Conservation (phyloP, 2,888 invertebrate species). For the Chrysolina americana region DNA sequence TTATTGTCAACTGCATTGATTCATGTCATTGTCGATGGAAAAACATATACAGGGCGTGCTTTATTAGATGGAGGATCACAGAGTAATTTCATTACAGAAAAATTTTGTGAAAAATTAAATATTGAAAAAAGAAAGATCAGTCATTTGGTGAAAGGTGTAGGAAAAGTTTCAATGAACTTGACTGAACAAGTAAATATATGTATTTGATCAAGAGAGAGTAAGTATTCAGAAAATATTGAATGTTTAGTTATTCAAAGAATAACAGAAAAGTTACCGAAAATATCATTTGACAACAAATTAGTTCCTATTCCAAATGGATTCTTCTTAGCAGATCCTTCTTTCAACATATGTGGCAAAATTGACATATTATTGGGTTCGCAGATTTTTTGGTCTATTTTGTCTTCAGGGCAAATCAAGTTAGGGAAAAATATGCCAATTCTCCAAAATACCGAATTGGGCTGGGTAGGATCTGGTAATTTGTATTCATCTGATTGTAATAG, state of each 20-base stretch:
- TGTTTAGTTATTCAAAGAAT: background rate
- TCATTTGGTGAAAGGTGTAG: background rate
- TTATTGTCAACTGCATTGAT: too few relatives aligned
- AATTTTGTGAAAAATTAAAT: too few relatives aligned
- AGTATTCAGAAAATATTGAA: background rate
- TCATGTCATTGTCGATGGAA: too few relatives aligned
- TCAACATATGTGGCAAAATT: background rate
- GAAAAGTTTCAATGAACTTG: background rate
- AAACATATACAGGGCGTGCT: too few relatives aligned
- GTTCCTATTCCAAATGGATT: background rate
- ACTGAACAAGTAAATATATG: background rate
- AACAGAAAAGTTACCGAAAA: background rate
- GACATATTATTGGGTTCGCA: background rate
- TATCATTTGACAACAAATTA: background rate
- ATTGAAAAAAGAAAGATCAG: background rate
- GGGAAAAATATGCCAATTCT: too few relatives aligned
- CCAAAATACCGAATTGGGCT: too few relatives aligned
- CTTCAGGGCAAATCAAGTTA: background rate
- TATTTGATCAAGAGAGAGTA: background rate
- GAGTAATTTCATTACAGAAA: too few relatives aligned
- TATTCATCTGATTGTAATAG: background rate
- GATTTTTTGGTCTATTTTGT: constrained; percentile 1
- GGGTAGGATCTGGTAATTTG: background rate
- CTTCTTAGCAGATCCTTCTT: constrained; percentile 13
- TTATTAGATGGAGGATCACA: too few relatives aligned